phyloP scores from a whole-genome alignment of 2,888 invertebrate genomes.

The Orchesella flavescens region DNA sequence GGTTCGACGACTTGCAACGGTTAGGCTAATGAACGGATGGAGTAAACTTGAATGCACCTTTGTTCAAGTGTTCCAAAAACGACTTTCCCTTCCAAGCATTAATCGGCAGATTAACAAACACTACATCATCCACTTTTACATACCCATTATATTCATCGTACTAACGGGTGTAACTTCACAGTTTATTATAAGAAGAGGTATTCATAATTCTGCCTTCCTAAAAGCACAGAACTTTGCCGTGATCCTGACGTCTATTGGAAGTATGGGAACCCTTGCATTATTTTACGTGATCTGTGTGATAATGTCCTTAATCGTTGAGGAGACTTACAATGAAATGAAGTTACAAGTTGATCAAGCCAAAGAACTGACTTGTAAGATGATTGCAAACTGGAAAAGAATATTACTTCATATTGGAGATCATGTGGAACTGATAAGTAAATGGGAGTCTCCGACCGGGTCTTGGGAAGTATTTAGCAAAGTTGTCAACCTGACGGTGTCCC shows the following conservation, averaged over 20 bases:
- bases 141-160: neutral
- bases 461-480: neutral
- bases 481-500: neutral
- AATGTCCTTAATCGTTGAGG: neutral
- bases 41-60: slow-evolving; percentile 5
- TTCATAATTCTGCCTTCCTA: no score
- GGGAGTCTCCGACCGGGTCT: slow-evolving; percentile 17
- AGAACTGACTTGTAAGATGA: neutral
- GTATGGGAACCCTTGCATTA: neutral
- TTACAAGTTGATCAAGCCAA: neutral
- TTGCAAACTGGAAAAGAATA: slow-evolving; percentile 16
- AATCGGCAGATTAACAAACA: neutral
- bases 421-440: neutral
- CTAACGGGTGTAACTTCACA: neutral
- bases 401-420: slow-evolving; percentile 17
- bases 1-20: neutral
- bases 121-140: neutral
- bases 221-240: neutral
- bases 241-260: neutral
- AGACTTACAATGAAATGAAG: neutral
- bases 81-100: neutral
- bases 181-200: no score
- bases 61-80: neutral
- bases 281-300: neutral
- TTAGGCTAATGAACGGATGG: slow-evolving; percentile 14